Evolutionary conservation across 2,888 invertebrate genomes (phyloP), one percentile per base, ranked within the genome.

Genomic region (Drosophila birchii): DNA sequence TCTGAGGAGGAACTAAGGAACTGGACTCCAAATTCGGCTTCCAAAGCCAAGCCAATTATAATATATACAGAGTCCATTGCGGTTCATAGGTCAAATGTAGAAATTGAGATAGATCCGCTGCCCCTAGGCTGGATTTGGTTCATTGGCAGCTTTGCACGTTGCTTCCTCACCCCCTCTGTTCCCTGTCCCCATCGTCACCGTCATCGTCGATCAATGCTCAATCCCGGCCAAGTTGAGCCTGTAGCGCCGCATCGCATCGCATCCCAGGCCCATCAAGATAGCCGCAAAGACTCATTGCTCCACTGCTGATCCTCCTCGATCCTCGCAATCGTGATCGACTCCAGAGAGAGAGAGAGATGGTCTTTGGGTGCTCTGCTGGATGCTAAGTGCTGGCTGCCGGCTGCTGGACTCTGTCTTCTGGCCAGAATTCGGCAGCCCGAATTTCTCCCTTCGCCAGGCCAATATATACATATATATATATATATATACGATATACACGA

Each of bases 141-240:
- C 82, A 88, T 89, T 88, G 86, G 82, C 88, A 88, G 89, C 88
- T 89, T 88, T 84, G 81, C 88, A 86, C 88, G 72, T 81, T 80
- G 77, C 26, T 76, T 12, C 9, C 32, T 12, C 20, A 2, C 23
- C 23, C 23, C 26, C 26, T 1, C 64, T 29, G 32, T 18, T 4
- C 63, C 44, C 60, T 63, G 51, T 74, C 73, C 55, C 7, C 49
- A 32, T 64, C 76, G 55, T 69, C 70, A 58, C 73, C 77, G 47
- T 80, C 80, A 51, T 81, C 81, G 79, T 80, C 74, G 83, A 78
- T 82, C 79, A 81, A 72, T 76, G 74, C 58, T 71, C 77, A 64
- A 61, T 64, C 51, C 43, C 49, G 36, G 36, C 61, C 61, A 18
- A 18, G 60, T 26, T 29, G 41, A 62, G 85, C 87, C 81, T 86